Evolutionary conservation across 92 coral and sea anemone genomes (phyloP).

Genomic region (Actinostola sp.): DNA sequence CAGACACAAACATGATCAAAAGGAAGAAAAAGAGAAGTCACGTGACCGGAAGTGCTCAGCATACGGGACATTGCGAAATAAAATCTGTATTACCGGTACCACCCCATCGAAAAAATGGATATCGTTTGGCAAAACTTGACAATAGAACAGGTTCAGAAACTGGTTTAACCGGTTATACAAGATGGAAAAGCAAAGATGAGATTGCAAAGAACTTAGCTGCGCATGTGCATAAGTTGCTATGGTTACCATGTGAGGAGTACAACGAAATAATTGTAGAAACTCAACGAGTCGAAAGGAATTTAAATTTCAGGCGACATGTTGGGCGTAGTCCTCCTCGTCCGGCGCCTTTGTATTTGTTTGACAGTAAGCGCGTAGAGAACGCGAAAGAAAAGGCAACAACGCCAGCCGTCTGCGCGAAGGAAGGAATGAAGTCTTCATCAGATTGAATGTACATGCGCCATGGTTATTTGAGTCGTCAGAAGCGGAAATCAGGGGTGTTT

Average conservation of each 20-base stretch:
- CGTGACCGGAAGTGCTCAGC: neutral
- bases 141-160: neutral
- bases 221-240: slow-evolving; percentile 14
- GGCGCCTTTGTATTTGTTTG: slow-evolving; percentile 47
- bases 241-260: neutral
- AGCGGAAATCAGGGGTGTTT: too few species aligned
- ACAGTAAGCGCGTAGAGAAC: too few species aligned
- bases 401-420: too few species aligned
- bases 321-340: slow-evolving; percentile 29
- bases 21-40: neutral
- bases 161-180: slow-evolving; percentile 13
- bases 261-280: neutral
- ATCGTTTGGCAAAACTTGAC: neutral
- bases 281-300: neutral
- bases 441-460: too few species aligned
- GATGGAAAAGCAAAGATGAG: slow-evolving; percentile 34
- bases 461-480: too few species aligned
- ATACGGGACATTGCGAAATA: neutral
- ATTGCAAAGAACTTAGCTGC: slow-evolving; percentile 13
- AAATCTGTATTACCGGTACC: slow-evolving; percentile 12
- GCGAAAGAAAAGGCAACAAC: too few species aligned
- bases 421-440: too few species aligned
- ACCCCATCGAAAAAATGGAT: neutral
- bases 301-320: neutral
- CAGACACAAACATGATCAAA: neutral